phyloP scores from a whole-genome alignment of 1,140 invertebrate genomes.

The Meloidogyne chitwoodi region DNA sequence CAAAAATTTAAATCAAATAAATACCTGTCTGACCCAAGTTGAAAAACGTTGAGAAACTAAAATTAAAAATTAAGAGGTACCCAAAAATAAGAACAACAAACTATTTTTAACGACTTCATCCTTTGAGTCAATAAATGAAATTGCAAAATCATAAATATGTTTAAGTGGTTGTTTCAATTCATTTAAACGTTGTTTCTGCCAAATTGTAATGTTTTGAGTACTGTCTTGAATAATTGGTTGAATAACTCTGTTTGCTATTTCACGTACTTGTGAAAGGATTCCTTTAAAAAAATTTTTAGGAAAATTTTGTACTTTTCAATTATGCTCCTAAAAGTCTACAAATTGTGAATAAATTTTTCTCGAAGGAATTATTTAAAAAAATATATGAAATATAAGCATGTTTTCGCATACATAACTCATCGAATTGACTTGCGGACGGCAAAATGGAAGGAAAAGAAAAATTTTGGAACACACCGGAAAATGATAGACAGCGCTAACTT shows the following conservation, averaged over 20 bases:
- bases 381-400: too few relatives aligned
- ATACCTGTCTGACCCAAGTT: conserved; percentile 35
- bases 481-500: too few relatives aligned
- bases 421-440: too few relatives aligned
- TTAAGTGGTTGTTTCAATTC: conserved; percentile 12
- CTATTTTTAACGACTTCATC: conserved; percentile 36
- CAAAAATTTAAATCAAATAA: neutral
- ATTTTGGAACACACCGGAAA: too few relatives aligned
- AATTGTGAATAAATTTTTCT: too few relatives aligned
- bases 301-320: too few relatives aligned
- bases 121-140: conserved; percentile 31
- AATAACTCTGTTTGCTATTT: conserved; percentile 10
- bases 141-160: conserved; percentile 24
- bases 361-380: neutral
- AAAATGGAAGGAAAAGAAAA: too few relatives aligned
- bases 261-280: conserved; percentile 10
- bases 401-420: too few relatives aligned
- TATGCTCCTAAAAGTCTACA: too few relatives aligned
- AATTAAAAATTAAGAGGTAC: neutral
- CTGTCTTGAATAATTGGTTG: conserved; percentile 26
- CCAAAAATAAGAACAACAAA: neutral
- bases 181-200: conserved; percentile 25
- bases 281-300: conserved; percentile 3
- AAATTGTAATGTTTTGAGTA: conserved; percentile 13
- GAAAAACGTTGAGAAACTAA: conserved; percentile 26